Percentiles rank a stretch among this genome's conserved stretches.
phyloP scores from a whole-genome alignment of 2,888 invertebrate genomes.

The Caenorhabditis afra region DNA sequence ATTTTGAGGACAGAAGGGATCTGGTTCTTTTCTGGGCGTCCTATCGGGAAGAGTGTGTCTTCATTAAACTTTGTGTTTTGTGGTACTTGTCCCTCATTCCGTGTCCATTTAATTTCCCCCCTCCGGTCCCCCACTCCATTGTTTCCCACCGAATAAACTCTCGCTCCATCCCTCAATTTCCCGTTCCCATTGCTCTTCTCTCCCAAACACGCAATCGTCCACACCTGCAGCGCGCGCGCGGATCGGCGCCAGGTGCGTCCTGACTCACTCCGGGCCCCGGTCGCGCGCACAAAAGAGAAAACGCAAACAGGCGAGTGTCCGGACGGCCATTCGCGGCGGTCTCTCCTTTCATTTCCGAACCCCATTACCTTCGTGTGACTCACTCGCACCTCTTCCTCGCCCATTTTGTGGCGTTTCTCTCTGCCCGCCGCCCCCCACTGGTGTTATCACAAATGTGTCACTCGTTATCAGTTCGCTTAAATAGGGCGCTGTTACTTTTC shows the following conservation, averaged over 20 bases:
- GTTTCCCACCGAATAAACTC: conserved; percentile 20
- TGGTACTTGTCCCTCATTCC: no score
- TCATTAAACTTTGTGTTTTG: no score
- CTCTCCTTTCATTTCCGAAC: conserved; percentile 49
- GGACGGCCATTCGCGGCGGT: conserved; percentile 30
- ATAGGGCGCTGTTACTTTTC: conserved; percentile 10
- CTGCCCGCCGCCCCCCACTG: neutral
- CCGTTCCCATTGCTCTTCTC: conserved; percentile 6
- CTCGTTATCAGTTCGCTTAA: conserved; percentile 27
- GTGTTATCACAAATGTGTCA: conserved; percentile 1
- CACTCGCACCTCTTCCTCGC: conserved; percentile 19
- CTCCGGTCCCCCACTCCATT: neutral
- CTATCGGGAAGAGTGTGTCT: no score
- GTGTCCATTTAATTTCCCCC: neutral
- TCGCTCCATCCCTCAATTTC: conserved; percentile 21
- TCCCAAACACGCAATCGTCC: conserved; percentile 36
- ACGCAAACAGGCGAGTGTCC: conserved; percentile 54
- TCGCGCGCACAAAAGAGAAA: conserved; percentile 53
- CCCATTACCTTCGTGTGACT: conserved; percentile 48
- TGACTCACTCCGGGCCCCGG: conserved; percentile 34
- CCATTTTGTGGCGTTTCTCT: conserved; percentile 17
- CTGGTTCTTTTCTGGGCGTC: no score
- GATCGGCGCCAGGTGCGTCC: conserved; percentile 58
- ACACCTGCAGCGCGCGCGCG: conserved; percentile 51
- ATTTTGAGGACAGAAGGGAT: no score